These are phyloP conservation scores for Pheosia gnoma DNA, from an alignment of 2,888 invertebrate genomes.

Conservation along the genomic window DNA sequence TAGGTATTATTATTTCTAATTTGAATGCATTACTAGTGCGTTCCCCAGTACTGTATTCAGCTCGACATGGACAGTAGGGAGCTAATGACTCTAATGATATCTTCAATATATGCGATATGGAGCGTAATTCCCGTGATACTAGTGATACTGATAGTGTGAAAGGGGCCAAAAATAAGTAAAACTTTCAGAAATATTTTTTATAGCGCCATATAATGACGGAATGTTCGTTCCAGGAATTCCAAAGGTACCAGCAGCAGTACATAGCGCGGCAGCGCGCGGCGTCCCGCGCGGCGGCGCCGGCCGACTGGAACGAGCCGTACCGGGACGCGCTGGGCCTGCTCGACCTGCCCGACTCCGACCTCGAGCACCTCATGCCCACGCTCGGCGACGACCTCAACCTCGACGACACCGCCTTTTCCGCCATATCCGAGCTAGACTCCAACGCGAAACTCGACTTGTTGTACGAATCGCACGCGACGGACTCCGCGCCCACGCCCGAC, in stretches of 20 bases:
- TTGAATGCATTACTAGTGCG: no score
- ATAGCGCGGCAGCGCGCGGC: slow-evolving; percentile 83
- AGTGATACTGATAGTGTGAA: no score
- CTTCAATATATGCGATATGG: no score
- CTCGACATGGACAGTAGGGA: no score
- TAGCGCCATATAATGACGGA: background rate
- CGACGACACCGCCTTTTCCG: slow-evolving; percentile 69
- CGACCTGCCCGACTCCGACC: slow-evolving; percentile 81
- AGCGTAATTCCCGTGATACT: no score
- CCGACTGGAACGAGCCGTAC: slow-evolving; percentile 81
- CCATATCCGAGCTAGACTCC: slow-evolving; percentile 69
- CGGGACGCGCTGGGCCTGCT: slow-evolving; percentile 73
- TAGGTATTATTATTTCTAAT: no score
- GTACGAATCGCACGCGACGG: slow-evolving; percentile 48
- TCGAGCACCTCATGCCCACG: slow-evolving; percentile 87
- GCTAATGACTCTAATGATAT: no score
- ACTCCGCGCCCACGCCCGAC: slow-evolving; percentile 48
- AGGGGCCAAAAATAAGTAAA: no score
- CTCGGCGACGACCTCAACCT: slow-evolving; percentile 85
- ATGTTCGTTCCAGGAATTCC: slow-evolving; percentile 78
- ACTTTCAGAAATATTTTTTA: no score
- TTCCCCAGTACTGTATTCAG: no score
- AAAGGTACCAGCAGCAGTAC: slow-evolving; percentile 86
- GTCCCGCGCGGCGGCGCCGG: slow-evolving; percentile 53
- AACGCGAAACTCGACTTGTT: slow-evolving; percentile 73